phyloP scores from a whole-genome alignment of 1,140 invertebrate genomes.

The Apolygus lucorum region DNA sequence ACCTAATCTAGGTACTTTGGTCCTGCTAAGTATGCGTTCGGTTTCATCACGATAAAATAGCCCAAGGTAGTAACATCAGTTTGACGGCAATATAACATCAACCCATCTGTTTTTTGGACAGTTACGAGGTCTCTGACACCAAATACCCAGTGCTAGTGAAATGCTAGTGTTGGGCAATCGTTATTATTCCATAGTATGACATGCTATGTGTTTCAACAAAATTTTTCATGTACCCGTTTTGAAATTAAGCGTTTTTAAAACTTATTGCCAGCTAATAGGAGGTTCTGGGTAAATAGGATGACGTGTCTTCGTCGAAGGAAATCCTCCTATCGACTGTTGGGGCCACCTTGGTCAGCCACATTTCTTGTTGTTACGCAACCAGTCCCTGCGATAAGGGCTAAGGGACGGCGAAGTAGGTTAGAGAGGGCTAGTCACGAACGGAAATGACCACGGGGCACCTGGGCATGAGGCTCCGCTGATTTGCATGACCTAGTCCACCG shows the following conservation, averaged over 20 bases:
- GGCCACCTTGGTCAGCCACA: not conserved
- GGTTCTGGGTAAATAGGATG: not conserved
- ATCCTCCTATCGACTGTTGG: not conserved
- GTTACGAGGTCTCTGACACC: too few species aligned
- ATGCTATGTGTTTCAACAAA: not conserved
- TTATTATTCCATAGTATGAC: not conserved
- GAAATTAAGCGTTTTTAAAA: too few species aligned
- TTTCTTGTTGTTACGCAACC: not conserved
- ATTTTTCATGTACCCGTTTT: not conserved
- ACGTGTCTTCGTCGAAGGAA: not conserved
- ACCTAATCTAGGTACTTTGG: too few species aligned
- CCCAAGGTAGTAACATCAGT: too few species aligned
- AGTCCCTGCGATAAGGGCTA: not conserved
- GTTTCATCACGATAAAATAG: too few species aligned
- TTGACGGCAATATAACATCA: too few species aligned
- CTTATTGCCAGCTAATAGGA: not conserved
- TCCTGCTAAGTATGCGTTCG: too few species aligned
- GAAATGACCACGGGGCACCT: not conserved
- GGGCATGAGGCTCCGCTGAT: not conserved
- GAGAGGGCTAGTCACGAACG: not conserved
- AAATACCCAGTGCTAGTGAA: too few species aligned
- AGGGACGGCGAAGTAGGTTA: conserved; percentile 7
- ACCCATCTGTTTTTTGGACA: too few species aligned
- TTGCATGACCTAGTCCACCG: not conserved
- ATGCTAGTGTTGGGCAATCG: too few species aligned